Evolutionary conservation across 2,888 invertebrate genomes (phyloP).

Genomic region (Diploptera punctata): DNA sequence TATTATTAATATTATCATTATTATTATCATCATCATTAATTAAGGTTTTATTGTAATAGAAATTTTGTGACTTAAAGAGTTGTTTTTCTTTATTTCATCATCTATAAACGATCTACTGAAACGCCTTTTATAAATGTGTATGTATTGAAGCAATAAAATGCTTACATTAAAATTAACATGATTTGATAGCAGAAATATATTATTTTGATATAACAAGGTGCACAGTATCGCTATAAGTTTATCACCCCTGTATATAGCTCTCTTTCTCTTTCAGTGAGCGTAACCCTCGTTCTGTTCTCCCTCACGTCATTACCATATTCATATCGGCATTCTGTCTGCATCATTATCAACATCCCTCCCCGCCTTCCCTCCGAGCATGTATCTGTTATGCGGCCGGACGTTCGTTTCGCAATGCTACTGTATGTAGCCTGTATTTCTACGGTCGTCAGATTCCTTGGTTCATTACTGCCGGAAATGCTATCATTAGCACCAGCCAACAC

Average conservation of each 20-base stretch:
- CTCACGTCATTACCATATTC: slow-evolving; percentile 30
- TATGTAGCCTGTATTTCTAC: slow-evolving; percentile 14
- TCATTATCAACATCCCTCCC: slow-evolving; percentile 29
- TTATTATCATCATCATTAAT: no score
- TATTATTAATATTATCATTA: no score
- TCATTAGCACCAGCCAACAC: slow-evolving; percentile 18
- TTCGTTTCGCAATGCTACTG: background rate
- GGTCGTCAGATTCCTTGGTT: slow-evolving; percentile 23
- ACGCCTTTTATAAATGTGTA: no score
- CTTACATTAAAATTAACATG: no score
- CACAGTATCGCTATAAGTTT: background rate
- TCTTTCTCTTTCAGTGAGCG: background rate
- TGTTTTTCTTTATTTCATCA: no score
- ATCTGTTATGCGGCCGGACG: slow-evolving; percentile 12
- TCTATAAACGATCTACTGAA: no score
- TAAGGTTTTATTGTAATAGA: no score
- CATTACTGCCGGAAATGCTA: slow-evolving; percentile 28
- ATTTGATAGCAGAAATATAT: no score
- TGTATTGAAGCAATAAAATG: no score
- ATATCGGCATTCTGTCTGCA: slow-evolving; percentile 32
- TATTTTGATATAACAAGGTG: no score
- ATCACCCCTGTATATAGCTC: slow-evolving; percentile 18
- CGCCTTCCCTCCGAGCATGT: background rate
- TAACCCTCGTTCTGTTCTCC: slow-evolving; percentile 19
- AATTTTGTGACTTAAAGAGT: no score